These are phyloP conservation scores for Calliphora vicina DNA, from an alignment of 1,140 invertebrate genomes.

Conservation along the genomic window DNA sequence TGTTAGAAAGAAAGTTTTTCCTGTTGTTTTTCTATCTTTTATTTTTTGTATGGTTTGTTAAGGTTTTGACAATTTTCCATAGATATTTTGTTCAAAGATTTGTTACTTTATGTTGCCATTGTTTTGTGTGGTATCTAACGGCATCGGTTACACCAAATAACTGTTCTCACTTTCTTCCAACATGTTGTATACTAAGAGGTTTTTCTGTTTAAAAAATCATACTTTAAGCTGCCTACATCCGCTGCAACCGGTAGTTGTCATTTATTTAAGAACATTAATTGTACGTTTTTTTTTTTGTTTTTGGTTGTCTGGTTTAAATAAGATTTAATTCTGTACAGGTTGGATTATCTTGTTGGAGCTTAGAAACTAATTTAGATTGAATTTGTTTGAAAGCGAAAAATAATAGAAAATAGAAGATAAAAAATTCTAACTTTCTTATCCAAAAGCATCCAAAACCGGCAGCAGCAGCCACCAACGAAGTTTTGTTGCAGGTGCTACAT, in stretches of 20 bases:
- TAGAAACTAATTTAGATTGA: neutral
- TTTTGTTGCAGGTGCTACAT: no score
- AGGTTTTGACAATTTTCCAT: constrained; percentile 41
- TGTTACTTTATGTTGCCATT: neutral
- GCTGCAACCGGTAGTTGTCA: neutral
- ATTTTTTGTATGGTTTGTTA: no score
- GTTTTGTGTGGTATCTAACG: constrained; percentile 54
- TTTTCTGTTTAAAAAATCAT: neutral
- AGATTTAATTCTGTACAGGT: neutral
- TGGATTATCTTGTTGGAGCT: neutral
- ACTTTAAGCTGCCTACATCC: neutral
- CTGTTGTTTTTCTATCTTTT: constrained; percentile 35
- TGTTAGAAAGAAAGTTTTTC: constrained; percentile 6
- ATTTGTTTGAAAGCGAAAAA: neutral
- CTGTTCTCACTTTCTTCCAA: constrained; percentile 59
- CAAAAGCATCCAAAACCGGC: no score
- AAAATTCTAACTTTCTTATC: no score
- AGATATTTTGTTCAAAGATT: neutral
- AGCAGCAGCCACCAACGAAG: no score
- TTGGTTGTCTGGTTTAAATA: neutral
- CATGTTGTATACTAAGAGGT: neutral
- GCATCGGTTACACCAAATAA: constrained; percentile 62
- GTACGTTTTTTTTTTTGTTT: no score
- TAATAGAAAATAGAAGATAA: no score
- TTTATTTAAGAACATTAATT: neutral